Conservation (phyloP, 2,888 invertebrate species). For the Adela reaumurella region DNA sequence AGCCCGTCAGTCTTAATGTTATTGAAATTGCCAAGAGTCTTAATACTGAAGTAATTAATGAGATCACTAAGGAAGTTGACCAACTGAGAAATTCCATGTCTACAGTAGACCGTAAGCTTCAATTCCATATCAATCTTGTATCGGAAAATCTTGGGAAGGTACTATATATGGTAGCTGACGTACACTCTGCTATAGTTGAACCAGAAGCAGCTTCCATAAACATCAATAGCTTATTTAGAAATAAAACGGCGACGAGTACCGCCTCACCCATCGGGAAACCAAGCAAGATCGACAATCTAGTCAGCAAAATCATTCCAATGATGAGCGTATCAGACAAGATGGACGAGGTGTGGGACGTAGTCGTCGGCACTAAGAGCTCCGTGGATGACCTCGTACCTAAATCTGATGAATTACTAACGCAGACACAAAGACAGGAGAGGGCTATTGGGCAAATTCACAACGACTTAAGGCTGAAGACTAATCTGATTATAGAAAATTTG, state of each 20-base stretch:
- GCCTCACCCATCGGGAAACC: conserved; percentile 56
- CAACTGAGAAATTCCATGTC: conserved; percentile 74
- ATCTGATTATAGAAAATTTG: conserved; percentile 82
- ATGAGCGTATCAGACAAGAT: conserved; percentile 84
- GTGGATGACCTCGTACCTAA: conserved; percentile 84
- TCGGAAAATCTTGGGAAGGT: conserved; percentile 79
- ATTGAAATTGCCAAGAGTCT: conserved; percentile 81
- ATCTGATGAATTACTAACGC: conserved; percentile 79
- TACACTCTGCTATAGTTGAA: conserved; percentile 80
- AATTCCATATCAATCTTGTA: conserved; percentile 80
- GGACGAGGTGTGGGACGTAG: conserved; percentile 89
- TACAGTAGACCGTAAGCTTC: conserved; percentile 75
- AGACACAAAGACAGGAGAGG: conserved; percentile 81
- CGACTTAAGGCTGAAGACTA: conserved; percentile 76
- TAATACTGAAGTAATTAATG: conserved; percentile 75
- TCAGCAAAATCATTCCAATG: conserved; percentile 80
- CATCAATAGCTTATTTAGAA: conserved; percentile 44
- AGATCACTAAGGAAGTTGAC: conserved; percentile 77
- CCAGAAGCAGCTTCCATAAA: conserved; percentile 58
- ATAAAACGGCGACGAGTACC: conserved; percentile 58
- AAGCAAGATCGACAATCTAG: conserved; percentile 77
- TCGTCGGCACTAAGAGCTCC: conserved; percentile 83
- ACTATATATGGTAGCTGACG: conserved; percentile 73
- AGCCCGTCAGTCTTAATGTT: conserved; percentile 78
- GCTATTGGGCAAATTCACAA: conserved; percentile 84